phyloP scores from a whole-genome alignment of 2,113 vertebrate genomes.

The Megaceryle maxima region DNA sequence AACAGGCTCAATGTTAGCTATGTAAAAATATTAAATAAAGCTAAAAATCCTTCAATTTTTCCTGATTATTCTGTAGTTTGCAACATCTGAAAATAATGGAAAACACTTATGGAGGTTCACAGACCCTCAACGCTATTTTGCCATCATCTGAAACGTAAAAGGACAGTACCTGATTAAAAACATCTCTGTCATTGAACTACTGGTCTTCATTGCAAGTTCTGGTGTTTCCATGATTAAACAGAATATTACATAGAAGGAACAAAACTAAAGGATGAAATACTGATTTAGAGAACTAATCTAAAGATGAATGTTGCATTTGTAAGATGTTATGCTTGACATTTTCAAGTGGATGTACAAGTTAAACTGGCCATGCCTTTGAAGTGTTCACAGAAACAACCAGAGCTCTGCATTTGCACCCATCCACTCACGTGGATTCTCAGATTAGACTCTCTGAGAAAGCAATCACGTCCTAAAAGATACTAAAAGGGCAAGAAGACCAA shows the following conservation, averaged over 20 bases:
- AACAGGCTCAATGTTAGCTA: not conserved
- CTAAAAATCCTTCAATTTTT: not conserved
- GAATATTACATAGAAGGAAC: not conserved
- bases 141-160: not conserved
- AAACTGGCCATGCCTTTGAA: not conserved
- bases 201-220: not conserved
- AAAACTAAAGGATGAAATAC: not conserved
- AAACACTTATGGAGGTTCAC: not conserved
- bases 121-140: not conserved
- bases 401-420: not conserved
- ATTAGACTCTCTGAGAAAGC: not conserved
- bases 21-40: not conserved
- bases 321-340: not conserved
- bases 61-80: not conserved
- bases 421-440: not conserved
- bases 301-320: not conserved
- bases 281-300: not conserved
- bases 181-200: not conserved
- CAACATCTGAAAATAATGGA: not conserved
- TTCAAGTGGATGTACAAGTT: not conserved
- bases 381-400: not conserved
- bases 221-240: not conserved
- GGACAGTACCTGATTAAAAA: not conserved
- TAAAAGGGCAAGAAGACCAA: not conserved
- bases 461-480: not conserved